Percentiles rank a stretch among this genome's conserved stretches.
phyloP scores from a whole-genome alignment of 2,797 vertebrate species.

The Enoplosus armatus region DNA sequence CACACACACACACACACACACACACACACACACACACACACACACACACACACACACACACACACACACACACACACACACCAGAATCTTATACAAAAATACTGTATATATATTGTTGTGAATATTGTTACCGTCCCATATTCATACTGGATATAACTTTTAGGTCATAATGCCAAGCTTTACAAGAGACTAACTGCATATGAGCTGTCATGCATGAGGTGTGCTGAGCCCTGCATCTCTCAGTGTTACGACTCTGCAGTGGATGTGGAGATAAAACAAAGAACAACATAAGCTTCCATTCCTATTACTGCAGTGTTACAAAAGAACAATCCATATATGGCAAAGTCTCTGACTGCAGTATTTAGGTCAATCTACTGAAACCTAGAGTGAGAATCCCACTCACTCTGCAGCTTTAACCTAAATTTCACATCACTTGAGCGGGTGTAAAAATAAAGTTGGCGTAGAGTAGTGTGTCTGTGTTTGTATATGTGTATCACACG shows the following conservation, averaged over 20 bases:
- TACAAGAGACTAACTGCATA: conserved; percentile 15
- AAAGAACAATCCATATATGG: conserved; percentile 63
- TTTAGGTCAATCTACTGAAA: conserved; percentile 67
- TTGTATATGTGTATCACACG: neutral
- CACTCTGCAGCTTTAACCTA: conserved; percentile 65
- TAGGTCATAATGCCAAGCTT: neutral
- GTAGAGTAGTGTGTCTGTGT: conserved; percentile 15
- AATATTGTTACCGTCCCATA: neutral
- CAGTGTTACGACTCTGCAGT: conserved; percentile 10
- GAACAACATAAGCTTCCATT: conserved; percentile 34
- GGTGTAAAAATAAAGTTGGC: conserved; percentile 67
- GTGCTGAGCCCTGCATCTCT: neutral
- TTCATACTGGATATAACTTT: neutral
- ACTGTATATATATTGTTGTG: neutral
- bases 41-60: neutral
- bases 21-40: neutral
- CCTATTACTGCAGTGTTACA: conserved; percentile 46
- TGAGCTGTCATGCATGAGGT: conserved; percentile 15
- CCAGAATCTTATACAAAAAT: too few relatives aligned
- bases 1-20: neutral
- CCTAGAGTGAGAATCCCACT: conserved; percentile 52
- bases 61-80: neutral
- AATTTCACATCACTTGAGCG: conserved; percentile 66
- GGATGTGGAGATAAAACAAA: conserved; percentile 41
- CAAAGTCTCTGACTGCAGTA: conserved; percentile 57